Evolutionary conservation across 1,140 invertebrate genomes (phyloP), one percentile per base, ranked within the genome.

Genomic region (Ladona fulva): DNA sequence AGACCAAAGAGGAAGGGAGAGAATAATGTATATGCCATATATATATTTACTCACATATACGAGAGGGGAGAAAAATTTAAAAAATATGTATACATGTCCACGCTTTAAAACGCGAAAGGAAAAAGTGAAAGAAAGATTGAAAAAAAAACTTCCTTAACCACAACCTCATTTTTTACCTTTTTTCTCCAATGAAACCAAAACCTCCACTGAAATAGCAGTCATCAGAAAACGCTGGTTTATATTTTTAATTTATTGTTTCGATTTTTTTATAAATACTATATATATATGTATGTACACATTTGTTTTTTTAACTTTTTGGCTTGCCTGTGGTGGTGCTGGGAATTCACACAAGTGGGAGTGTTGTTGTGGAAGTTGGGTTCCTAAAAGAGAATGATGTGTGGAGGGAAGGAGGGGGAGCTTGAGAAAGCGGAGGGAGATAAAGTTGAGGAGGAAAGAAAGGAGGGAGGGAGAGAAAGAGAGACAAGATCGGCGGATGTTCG

Each of bases 301-400:
- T 66, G 52, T 66, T 66, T 66, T 19, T 66, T 66, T 66, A 66
- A 66, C 52, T 66, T 66, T 66, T 66, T 66, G 52, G 52, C n/a
- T 66, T 66, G 44, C 44, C 44, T 52, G 52, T 66, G 3, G 52
- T 66, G 52, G 52, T 66, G 52, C 52, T 66, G 52, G 52, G 52
- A 66, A 66, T 66, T 66, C 5, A 66, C 52, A 66, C 52, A 22
- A 16, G 52, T 66, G 52, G 52, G 52, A 66, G 12, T 52, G 44
- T 52, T 52, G 44, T 52, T 52, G 12, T 66, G 52, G 52, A 66
- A 16, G 52, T 52, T 52, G 44, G 44, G 44, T 66, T 66, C 52
- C 52, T 66, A 66, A 19, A n/a, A 22, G n/a, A 66, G 52, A n/a
- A n/a, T 66, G 52, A 52, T 52, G 44, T 52, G 44, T 19, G 44